Conservation (phyloP, 2,888 invertebrate species). For the Volucella zonaria region DNA sequence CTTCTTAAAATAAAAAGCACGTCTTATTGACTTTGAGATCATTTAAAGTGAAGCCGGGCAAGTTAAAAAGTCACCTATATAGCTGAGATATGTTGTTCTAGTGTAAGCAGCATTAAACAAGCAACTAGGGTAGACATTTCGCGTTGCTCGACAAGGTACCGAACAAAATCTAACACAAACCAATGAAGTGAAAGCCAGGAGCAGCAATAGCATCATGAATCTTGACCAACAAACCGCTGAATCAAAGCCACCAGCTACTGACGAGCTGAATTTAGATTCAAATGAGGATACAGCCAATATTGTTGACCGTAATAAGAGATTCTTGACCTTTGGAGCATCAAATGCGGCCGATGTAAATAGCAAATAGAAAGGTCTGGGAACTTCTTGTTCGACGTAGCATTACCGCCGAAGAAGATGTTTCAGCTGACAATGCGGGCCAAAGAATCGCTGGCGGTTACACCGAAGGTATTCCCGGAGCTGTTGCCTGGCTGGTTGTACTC, state of each 20-base stretch:
- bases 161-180: slow-evolving; percentile 80
- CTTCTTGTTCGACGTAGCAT: slow-evolving; percentile 94
- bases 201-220: slow-evolving; percentile 76
- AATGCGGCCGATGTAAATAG: slow-evolving; percentile 83
- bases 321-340: slow-evolving; percentile 83
- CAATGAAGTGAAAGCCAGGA: slow-evolving; percentile 77
- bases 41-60: too few species aligned
- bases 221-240: slow-evolving; percentile 84
- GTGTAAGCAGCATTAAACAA: slow-evolving; percentile 79
- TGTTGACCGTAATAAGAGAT: slow-evolving; percentile 90
- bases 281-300: slow-evolving; percentile 88
- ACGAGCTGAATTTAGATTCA: slow-evolving; percentile 88
- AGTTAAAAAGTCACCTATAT: too few species aligned
- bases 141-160: slow-evolving; percentile 82
- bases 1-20: too few species aligned
- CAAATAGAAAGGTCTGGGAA: slow-evolving; percentile 91
- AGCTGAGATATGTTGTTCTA: too few species aligned
- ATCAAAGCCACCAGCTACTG: slow-evolving; percentile 86
- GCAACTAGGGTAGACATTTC: slow-evolving; percentile 82
- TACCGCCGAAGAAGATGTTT: slow-evolving; percentile 83
- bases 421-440: slow-evolving; percentile 82
- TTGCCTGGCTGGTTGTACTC: slow-evolving; percentile 92
- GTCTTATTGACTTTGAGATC: too few species aligned
- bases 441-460: slow-evolving; percentile 86
- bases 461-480: slow-evolving; percentile 93